Percentiles rank a stretch among this genome's conserved stretches.
These are phyloP conservation scores for Brachyistius frenatus DNA, from an alignment of 2,113 vertebrate species.

Conservation along the genomic window DNA sequence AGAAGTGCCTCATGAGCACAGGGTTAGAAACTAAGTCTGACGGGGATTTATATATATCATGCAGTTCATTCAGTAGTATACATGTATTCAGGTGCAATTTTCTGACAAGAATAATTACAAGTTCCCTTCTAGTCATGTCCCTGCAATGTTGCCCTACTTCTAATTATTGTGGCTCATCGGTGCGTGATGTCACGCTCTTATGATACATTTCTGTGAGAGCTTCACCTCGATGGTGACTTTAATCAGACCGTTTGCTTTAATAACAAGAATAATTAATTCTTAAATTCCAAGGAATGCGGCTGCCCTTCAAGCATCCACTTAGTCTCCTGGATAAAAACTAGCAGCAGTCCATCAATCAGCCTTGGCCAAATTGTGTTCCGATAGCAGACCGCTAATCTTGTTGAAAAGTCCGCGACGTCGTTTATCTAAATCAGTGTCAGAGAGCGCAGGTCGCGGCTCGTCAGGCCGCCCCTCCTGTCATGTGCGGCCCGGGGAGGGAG, in stretches of 20 bases:
- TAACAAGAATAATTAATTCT: neutral
- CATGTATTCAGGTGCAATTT: no score
- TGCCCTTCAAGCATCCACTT: conserved; percentile 3
- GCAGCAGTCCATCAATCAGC: conserved; percentile 41
- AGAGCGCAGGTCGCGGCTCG: conserved; percentile 79
- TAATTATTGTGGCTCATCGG: no score
- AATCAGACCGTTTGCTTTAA: no score
- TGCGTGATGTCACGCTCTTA: no score
- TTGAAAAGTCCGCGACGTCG: conserved; percentile 63
- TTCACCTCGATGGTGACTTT: no score
- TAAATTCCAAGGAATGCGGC: neutral
- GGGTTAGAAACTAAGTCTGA: neutral
- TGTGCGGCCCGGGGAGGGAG: conserved; percentile 74
- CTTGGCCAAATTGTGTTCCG: conserved; percentile 2
- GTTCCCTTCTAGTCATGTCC: no score
- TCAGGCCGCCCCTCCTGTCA: conserved; percentile 76
- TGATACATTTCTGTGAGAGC: no score
- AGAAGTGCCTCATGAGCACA: conserved; percentile 9
- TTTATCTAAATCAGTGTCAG: conserved; percentile 92
- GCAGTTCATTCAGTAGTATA: no score
- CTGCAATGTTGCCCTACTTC: no score
- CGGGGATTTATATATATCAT: neutral
- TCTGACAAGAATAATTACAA: no score
- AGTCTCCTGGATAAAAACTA: conserved; percentile 10
- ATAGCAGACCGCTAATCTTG: conserved; percentile 52